phyloP scores from a whole-genome alignment of 2,888 invertebrate species.

The Xylophagus ater region DNA sequence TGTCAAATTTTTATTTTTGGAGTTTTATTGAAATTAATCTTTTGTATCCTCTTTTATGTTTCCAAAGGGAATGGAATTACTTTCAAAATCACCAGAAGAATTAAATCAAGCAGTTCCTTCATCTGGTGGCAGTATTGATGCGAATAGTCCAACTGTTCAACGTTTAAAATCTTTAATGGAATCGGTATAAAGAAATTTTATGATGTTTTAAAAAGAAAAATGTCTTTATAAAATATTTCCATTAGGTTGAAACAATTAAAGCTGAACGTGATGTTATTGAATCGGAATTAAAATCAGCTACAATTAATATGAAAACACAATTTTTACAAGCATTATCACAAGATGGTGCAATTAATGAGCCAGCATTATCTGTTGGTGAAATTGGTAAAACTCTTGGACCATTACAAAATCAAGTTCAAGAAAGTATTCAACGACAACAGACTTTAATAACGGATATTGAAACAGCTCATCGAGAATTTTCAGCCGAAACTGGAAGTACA shows the following conservation, averaged over 20 bases:
- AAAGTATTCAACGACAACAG: slow-evolving; percentile 63
- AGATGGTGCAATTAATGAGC: slow-evolving; percentile 70
- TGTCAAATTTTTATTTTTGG: slow-evolving; percentile 1
- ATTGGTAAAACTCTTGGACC: slow-evolving; percentile 66
- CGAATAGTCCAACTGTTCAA: slow-evolving; percentile 50
- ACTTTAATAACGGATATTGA: slow-evolving; percentile 56
- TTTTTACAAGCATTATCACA: slow-evolving; percentile 65
- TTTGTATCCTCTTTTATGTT: no score
- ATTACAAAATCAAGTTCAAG: slow-evolving; percentile 65
- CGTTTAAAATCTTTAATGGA: slow-evolving; percentile 69
- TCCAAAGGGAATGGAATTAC: slow-evolving; percentile 71
- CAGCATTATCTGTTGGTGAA: slow-evolving; percentile 55
- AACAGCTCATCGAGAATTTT: slow-evolving; percentile 38
- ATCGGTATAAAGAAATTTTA: slow-evolving; percentile 43
- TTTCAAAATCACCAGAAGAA: slow-evolving; percentile 63
- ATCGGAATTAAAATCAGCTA: slow-evolving; percentile 67
- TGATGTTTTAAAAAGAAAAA: background rate
- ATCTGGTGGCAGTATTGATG: slow-evolving; percentile 44
- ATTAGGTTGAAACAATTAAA: slow-evolving; percentile 69
- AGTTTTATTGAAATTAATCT: background rate
- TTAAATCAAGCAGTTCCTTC: slow-evolving; percentile 61
- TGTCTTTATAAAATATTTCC: slow-evolving; percentile 23
- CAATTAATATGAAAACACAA: slow-evolving; percentile 69
- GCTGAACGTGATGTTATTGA: slow-evolving; percentile 84
- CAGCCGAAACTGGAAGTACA: slow-evolving; percentile 52